These are phyloP conservation scores for Echinops telfairi DNA, from an alignment of 2,113 vertebrate genomes.

Conservation along the genomic window DNA sequence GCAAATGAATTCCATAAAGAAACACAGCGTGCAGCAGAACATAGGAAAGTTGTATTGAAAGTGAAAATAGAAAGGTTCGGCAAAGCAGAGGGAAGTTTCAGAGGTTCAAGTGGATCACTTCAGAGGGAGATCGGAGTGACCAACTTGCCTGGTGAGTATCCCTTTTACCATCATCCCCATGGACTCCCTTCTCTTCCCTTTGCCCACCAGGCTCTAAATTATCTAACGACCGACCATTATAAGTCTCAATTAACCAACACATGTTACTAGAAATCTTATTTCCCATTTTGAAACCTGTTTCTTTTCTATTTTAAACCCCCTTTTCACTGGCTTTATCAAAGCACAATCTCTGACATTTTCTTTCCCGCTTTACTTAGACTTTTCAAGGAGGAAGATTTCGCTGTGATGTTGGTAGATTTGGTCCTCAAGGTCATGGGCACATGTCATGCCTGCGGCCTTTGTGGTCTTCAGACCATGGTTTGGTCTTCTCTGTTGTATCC, in stretches of 20 bases:
- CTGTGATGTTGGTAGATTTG: background rate
- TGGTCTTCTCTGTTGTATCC: fast-evolving
- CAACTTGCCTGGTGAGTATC: no score
- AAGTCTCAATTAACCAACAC: background rate
- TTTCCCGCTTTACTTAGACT: background rate
- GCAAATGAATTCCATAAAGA: no score
- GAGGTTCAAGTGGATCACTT: no score
- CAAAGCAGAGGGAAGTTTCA: no score
- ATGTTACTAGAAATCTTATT: background rate
- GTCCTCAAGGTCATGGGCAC: background rate
- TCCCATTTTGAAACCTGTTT: background rate
- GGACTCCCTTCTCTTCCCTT: no score
- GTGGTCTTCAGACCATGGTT: background rate
- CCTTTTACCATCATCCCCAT: no score
- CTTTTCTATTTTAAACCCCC: background rate
- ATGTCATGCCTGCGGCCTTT: background rate
- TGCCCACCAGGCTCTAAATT: no score
- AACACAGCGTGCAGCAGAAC: no score
- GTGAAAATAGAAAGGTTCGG: no score
- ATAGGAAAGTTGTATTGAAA: no score
- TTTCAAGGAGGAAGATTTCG: background rate
- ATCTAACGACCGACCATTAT: background rate
- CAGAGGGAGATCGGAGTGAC: no score
- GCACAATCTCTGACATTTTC: background rate
- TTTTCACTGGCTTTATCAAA: background rate